These are phyloP conservation scores for Potamarius usumacintae DNA, from an alignment of 2,113 vertebrate species.

Conservation along the genomic window DNA sequence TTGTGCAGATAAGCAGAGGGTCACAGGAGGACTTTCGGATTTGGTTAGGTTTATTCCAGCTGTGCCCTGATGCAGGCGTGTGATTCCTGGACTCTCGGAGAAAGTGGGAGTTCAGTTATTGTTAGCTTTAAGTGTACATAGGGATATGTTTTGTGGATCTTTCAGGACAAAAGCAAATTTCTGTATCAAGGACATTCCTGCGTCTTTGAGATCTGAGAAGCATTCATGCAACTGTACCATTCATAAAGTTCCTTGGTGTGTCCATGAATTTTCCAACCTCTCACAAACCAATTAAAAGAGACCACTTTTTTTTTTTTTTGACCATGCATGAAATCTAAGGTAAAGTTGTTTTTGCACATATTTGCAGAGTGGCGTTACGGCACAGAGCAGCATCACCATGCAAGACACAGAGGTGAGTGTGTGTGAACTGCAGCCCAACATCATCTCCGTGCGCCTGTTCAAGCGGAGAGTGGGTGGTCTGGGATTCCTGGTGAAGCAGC, in stretches of 20 bases:
- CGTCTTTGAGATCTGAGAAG: background rate
- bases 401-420: slow-evolving; percentile 86
- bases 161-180: background rate
- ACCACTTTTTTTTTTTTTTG: too few relatives aligned
- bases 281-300: background rate
- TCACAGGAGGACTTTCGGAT: background rate
- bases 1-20: slow-evolving; percentile 3
- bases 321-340: background rate
- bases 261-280: background rate
- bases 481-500: slow-evolving; percentile 95
- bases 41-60: background rate
- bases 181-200: background rate
- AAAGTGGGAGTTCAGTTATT: background rate
- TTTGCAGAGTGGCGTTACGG: slow-evolving; percentile 28
- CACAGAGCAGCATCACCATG: slow-evolving; percentile 71
- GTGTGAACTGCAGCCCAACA: slow-evolving; percentile 94
- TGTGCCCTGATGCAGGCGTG: slow-evolving; percentile 17
- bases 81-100: slow-evolving; percentile 18
- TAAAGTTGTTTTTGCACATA: background rate
- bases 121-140: background rate
- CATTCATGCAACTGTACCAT: background rate
- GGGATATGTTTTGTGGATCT: background rate
- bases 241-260: background rate
- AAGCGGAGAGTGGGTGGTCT: slow-evolving; percentile 93
- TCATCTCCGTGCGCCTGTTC: slow-evolving; percentile 95